phyloP scores from a whole-genome alignment of 2,113 vertebrate genomes.

The Cervus canadensis region DNA sequence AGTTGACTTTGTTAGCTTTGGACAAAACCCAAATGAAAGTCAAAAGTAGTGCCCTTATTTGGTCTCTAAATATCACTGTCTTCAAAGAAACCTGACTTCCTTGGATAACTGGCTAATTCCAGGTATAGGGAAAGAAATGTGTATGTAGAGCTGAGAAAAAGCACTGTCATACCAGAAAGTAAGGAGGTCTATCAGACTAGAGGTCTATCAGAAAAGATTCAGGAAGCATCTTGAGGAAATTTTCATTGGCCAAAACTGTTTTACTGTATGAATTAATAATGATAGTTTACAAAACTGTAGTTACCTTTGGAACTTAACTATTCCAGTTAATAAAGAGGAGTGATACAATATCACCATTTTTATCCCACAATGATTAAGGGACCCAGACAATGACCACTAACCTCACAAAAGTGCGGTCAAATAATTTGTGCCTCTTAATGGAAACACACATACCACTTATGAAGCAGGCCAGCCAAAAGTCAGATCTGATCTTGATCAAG shows the following conservation, averaged over 20 bases:
- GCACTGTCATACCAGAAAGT: background rate
- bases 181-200: background rate
- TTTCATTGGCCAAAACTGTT: background rate
- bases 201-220: background rate
- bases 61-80: background rate
- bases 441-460: background rate
- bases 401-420: background rate
- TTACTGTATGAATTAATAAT: background rate
- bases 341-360: background rate
- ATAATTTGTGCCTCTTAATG: background rate
- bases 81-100: background rate
- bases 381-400: background rate
- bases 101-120: background rate
- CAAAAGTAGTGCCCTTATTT: background rate
- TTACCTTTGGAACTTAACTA: constrained; percentile 7
- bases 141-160: background rate
- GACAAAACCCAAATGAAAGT: background rate
- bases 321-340: background rate
- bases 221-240: background rate
- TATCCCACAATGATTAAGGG: background rate
- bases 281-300: background rate
- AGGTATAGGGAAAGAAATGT: background rate
- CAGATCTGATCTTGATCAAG: background rate
- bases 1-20: background rate
- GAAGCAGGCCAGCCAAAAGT: background rate